phyloP scores from a whole-genome alignment of 2,888 invertebrate species.

The Microlaimidae sp. region DNA sequence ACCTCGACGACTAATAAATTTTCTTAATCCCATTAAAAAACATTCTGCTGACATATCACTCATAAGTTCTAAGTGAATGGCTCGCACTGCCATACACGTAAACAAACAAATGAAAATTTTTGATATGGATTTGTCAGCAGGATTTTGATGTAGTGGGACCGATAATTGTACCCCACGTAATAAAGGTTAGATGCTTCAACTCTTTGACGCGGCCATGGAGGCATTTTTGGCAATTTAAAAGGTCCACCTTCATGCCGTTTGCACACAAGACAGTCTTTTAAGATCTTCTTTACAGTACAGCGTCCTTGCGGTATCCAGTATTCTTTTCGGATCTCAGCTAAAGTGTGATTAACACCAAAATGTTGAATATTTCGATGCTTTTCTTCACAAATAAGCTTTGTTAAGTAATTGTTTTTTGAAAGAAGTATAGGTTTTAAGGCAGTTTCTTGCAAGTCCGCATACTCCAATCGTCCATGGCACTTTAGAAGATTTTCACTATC shows the following conservation, averaged over 20 bases:
- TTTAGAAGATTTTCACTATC: too few relatives aligned
- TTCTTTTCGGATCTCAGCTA: neutral
- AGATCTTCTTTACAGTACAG: neutral
- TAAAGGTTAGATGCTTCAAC: too few relatives aligned
- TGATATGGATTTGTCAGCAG: too few relatives aligned
- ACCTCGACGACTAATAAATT: neutral
- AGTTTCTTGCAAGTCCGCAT: too few relatives aligned
- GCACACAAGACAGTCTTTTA: neutral
- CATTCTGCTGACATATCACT: neutral
- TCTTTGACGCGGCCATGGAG: neutral
- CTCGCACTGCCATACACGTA: neutral
- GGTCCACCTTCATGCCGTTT: neutral
- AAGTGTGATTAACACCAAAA: neutral
- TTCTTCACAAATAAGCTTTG: too few relatives aligned
- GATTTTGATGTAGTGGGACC: too few relatives aligned
- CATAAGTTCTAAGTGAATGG: conserved; percentile 1
- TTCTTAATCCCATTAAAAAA: neutral
- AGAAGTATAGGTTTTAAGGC: too few relatives aligned
- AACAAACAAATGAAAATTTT: conserved; percentile 2
- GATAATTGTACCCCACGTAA: too few relatives aligned
- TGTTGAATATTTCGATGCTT: neutral
- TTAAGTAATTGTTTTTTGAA: too few relatives aligned
- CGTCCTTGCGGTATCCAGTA: conserved; percentile 2
- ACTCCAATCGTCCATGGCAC: too few relatives aligned
- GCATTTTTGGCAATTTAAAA: neutral